Base-by-base conservation (phyloP, 1,140 invertebrate genomes). In the Heliothis subflexa region DNA sequence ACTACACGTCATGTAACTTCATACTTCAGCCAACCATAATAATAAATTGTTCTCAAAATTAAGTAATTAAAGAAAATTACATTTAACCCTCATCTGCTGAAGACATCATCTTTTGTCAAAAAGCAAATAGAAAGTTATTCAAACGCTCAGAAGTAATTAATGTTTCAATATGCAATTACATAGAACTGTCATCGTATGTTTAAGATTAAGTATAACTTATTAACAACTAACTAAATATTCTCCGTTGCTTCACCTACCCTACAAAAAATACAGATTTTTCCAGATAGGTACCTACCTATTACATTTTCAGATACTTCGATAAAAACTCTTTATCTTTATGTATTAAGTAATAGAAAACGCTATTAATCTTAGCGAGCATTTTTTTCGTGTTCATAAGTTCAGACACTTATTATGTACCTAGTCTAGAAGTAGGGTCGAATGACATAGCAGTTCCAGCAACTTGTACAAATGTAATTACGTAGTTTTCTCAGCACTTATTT, bases 401-500 rank as follows among this genome's bases (percentile, higher is more conserved):
- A 28, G n/a, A 11, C 13, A 33, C 18, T 18, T n/a, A 18, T 11
- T n/a, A 11, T 2, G 13, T n/a, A 62, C 25, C 13, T 59, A 54
- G 7, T 25, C 18, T 25, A 16, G 33, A 40, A 18, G n/a, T 21
- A 47, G 47, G 0, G 18, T 25, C 40, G 16, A 47, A 13, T 66
- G n/a, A 47, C 40, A 33, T 47, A 2, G 9, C 16, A 66, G 18
- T 10, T 13, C 1, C 47, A 66, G 40, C 3, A 47, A 62, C 11
- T 16, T n/a, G 16, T 47, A 47, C 16, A 47, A 66, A 47, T 47
- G 4, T 18, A 47, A 66, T 66, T 21, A 66, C 62, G 40, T 47
- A 66, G 62, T 66, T 66, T 66, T 66, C 62, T 47, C 40, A 66
- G 40, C 40, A 66, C 61, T 64, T n/a, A 47, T 10, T 45, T 66